Evolutionary conservation across 2,113 vertebrate genomes (phyloP).

Genomic region (Notothenia rossii): DNA sequence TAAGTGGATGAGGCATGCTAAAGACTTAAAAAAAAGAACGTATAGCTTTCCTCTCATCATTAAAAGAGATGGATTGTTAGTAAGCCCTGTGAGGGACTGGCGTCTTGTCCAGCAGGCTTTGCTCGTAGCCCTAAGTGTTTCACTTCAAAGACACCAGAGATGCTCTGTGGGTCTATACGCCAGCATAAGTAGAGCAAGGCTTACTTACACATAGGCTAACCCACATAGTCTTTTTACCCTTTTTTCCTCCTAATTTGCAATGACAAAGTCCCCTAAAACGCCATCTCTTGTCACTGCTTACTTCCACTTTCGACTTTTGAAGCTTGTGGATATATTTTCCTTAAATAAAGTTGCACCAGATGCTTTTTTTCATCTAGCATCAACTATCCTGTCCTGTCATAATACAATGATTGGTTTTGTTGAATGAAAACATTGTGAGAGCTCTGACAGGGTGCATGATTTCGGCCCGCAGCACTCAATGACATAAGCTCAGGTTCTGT

Average conservation of each 20-base stretch:
- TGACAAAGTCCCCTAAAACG: conserved; percentile 20
- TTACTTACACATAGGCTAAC: conserved; percentile 44
- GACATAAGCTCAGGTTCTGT: conserved; percentile 11
- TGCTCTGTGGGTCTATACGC: conserved; percentile 43
- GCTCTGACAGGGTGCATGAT: neutral
- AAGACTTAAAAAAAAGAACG: conserved; percentile 63
- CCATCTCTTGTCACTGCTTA: conserved; percentile 19
- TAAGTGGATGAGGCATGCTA: conserved; percentile 64
- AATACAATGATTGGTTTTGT: neutral
- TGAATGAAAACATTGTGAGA: neutral
- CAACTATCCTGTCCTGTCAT: conserved; percentile 3
- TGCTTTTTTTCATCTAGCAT: conserved; percentile 15
- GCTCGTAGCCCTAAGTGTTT: conserved; percentile 61
- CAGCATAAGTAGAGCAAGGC: conserved; percentile 57
- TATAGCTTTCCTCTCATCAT: conserved; percentile 71
- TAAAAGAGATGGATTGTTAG: conserved; percentile 68
- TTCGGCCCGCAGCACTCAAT: conserved; percentile 1
- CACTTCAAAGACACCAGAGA: conserved; percentile 71
- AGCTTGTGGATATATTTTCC: conserved; percentile 1
- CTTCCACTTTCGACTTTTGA: neutral
- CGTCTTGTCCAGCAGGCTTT: conserved; percentile 71
- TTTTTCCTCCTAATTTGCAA: conserved; percentile 29
- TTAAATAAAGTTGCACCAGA: conserved; percentile 17
- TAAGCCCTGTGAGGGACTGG: conserved; percentile 67
- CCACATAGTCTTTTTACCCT: neutral